Base-by-base conservation (phyloP, 2,888 invertebrate genomes). In the Lordiphosa fenestrarum region DNA sequence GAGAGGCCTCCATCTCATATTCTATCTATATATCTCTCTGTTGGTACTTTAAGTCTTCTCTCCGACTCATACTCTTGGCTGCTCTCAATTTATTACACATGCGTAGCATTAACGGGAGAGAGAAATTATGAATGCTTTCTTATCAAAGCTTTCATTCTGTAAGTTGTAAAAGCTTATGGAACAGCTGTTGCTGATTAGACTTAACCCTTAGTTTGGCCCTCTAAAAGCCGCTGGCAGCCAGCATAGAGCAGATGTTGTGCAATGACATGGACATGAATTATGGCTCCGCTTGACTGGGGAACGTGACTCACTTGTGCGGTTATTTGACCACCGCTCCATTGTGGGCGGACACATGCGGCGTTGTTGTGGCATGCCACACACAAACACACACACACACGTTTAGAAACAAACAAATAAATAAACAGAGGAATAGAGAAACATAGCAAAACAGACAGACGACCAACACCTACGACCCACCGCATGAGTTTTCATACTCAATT, bases 391-490 rank as follows among this genome's bases (percentile, higher is more conserved):
- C 63, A 58, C 40, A 53, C 50, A 62, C 38, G 59, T 40, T 39
- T 5, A 47, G 41, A 57, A 41, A 42, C 50, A 65, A 52, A 66
- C 53, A 66, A 50, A 66, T 51, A 66, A 53, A 25, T 25, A 25
- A 10, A 44, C 13, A 52, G 35, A 41, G 38, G 41, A 52, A 69
- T 56, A 64, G 53, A 54, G 19, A 58, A 71, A 71, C 72, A 69
- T 65, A 65, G 61, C 53, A 12, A 65, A 76, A 66, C 58, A 71
- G 81, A 76, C 71, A 76, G 60, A 63, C 66, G 61, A 53, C 67
- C 61, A 73, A 77, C 77, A 77, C 77, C 77, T 77, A 77, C 77
- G 81, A 81, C 76, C 73, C 77, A 77, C 77, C 76, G 66, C 77
- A 72, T 66, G 62, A 68, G 56, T 66, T 65, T 80, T 66, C 69